Base-by-base conservation (phyloP, 2,113 vertebrate genomes). In the Varanus komodoensis region DNA sequence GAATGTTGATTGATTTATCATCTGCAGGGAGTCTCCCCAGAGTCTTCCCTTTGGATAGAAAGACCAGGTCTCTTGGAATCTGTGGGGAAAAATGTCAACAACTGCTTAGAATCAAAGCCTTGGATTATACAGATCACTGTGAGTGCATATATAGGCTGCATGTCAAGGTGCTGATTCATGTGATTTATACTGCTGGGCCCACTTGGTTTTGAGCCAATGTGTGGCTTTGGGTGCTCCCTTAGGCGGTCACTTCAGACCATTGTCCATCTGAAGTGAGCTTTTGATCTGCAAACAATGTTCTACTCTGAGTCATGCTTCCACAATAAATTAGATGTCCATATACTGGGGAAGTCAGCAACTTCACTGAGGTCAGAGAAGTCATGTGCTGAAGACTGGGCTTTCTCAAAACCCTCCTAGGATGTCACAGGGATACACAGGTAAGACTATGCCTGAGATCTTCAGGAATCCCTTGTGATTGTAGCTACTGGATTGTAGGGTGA, bases 1-100 rank as follows among this genome's bases (percentile, higher is more conserved):
- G 84, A 75, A 86, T 86, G 71, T 57, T 86, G 32, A 75, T 86
- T 86, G 71, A 34, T 25, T 86, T 57, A 75, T 75, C 34, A 44
- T 54, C 50, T 74, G 7, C 34, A 74, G 19, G 14, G 17, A 74
- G 19, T 6, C 75, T 27, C 50, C n/a, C 15, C 17, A 54, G 32
- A 34, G 48, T 71, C 32, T 71, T 32, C 25, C 38, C 84, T 50
- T 71, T 75, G n/a, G 71, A 38, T 7, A 27, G 25, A 68, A 68
- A 68, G 34, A 27, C 8, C 8, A 27, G 19, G 19, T 67, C 32
- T 57, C 74, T 75, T 27, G 23, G 84, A 54, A 27, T 50, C 50
- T 67, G n/a, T 25, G 57, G 32, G 48, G 15, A 1, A 14, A 34
- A 54, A 74, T 74, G 29, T 54, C 21, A 86, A 86, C 32, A 34